A percentile compares a stretch with the other conserved stretches of the same genome.
Evolutionary conservation across 1,140 invertebrate species (phyloP).

Genomic region (Calosoma granatense): DNA sequence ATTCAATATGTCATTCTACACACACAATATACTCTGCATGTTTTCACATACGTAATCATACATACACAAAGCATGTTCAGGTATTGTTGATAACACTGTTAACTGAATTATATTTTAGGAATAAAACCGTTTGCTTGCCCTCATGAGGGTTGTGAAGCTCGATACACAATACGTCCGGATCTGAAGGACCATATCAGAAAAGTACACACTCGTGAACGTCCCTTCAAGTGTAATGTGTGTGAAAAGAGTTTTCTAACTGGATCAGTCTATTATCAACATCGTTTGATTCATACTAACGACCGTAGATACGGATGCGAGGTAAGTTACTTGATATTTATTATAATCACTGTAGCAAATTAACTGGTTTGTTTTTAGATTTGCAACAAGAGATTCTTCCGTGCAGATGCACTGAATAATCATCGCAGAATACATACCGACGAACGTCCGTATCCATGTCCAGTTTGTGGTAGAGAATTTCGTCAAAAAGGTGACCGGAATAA

Average conservation of each 20-base stretch:
- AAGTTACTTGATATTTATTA: conserved; percentile 12
- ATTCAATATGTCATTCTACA: too few relatives aligned
- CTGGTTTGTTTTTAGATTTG: conserved; percentile 30
- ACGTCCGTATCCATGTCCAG: conserved; percentile 53
- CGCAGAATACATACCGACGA: conserved; percentile 61
- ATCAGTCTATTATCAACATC: conserved; percentile 60
- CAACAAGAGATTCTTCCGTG: conserved; percentile 46
- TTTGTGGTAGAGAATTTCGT: conserved; percentile 53
- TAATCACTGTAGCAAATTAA: not conserved
- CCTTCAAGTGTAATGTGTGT: conserved; percentile 59
- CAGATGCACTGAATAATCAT: conserved; percentile 44
- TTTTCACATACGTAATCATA: not conserved
- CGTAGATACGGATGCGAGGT: conserved; percentile 63
- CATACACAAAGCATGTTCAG: not conserved
- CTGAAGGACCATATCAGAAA: conserved; percentile 56
- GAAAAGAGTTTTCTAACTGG: conserved; percentile 63
- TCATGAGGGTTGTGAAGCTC: conserved; percentile 46
- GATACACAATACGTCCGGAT: conserved; percentile 54
- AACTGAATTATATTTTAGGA: conserved; percentile 29
- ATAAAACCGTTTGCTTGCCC: conserved; percentile 48
- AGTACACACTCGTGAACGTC: conserved; percentile 55
- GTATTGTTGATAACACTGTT: too few relatives aligned
- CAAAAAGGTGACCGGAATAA: conserved; percentile 51
- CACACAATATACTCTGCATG: not conserved
- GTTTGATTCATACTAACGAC: conserved; percentile 71